phyloP scores from a whole-genome alignment of 1,140 invertebrate species.

The Anagrus nilaparvatae region DNA sequence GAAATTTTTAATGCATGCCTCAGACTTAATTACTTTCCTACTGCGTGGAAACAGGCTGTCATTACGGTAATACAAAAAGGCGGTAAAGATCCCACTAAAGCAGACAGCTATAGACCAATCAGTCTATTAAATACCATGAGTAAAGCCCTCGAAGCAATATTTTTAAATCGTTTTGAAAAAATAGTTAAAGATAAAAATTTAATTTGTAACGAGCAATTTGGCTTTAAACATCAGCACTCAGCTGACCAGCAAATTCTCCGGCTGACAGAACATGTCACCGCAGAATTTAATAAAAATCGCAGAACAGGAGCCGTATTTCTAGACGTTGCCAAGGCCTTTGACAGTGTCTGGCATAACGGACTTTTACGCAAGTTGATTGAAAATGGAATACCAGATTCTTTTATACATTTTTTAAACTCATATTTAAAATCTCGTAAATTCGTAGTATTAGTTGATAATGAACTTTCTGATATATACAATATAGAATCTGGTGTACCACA shows the following conservation, averaged over 20 bases:
- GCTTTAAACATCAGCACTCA: background rate
- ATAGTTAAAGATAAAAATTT: background rate
- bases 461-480: background rate
- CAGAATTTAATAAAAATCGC: background rate
- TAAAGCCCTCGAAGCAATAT: conserved; percentile 9
- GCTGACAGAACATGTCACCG: conserved; percentile 1
- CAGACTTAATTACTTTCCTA: conserved; percentile 1
- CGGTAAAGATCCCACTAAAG: background rate
- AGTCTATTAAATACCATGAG: conserved; percentile 5
- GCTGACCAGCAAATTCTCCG: conserved; percentile 5
- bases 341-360: background rate
- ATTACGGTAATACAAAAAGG: conserved; percentile 3
- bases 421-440: background rate
- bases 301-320: no score
- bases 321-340: background rate
- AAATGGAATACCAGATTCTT: background rate
- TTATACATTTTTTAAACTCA: background rate
- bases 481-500: conserved; percentile 13
- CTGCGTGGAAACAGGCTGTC: conserved; percentile 8
- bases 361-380: background rate
- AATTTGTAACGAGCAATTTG: background rate
- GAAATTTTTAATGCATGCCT: conserved; percentile 2
- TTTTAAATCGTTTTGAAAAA: conserved; percentile 3
- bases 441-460: background rate
- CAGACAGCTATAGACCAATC: conserved; percentile 6